Evolutionary conservation across 2,113 vertebrate genomes (phyloP).

Genomic region (Muntiacus muntjak): DNA sequence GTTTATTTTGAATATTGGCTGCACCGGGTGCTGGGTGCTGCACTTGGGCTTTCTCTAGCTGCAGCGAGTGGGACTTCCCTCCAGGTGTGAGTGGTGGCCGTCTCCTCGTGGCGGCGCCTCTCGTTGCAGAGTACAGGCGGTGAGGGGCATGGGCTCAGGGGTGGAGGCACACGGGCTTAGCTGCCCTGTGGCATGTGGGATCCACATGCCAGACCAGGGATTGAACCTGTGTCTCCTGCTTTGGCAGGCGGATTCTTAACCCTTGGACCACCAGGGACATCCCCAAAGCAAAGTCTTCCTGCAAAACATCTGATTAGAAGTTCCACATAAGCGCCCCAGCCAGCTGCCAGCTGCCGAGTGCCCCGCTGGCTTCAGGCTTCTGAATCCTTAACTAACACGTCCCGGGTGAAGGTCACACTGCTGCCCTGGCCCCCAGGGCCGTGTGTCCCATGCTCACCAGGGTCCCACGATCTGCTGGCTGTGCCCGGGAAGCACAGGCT

Average conservation of each 20-base stretch:
- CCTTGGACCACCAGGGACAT: background rate
- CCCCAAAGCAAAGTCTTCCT: background rate
- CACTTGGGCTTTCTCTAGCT: background rate
- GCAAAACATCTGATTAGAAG: accelerated
- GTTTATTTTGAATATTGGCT: background rate
- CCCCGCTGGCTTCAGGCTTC: background rate
- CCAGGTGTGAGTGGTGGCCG: background rate
- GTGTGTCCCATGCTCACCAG: accelerated
- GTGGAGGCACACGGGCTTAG: accelerated
- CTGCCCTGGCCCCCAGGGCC: accelerated
- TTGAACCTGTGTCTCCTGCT: background rate
- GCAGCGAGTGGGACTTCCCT: background rate
- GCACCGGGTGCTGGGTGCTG: background rate
- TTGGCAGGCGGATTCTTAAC: background rate
- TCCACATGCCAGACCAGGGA: background rate
- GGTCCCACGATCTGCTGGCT: accelerated
- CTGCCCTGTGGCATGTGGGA: background rate
- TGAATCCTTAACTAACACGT: background rate
- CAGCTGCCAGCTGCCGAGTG: background rate
- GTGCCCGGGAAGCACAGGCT: too few relatives aligned
- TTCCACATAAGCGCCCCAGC: accelerated
- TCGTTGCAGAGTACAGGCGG: background rate
- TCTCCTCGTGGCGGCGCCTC: accelerated
- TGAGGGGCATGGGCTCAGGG: accelerated
- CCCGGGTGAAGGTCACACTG: accelerated